Conservation (phyloP, 2,888 invertebrate genomes). For the Tetanocera ferruginea region DNA sequence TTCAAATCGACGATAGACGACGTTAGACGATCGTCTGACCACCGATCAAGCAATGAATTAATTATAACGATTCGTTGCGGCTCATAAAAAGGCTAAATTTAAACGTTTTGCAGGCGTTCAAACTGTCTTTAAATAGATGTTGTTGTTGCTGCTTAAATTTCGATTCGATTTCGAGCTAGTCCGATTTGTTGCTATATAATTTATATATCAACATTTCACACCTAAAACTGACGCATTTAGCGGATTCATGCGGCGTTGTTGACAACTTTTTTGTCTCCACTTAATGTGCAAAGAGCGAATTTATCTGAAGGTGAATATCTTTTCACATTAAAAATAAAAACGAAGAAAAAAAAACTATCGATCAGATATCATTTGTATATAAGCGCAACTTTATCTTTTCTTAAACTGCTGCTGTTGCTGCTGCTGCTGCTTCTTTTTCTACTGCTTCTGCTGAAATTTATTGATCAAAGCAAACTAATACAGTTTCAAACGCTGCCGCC, state of each 20-base stretch:
- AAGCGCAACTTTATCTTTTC: neutral
- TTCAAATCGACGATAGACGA: neutral
- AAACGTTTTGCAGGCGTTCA: neutral
- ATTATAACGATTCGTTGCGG: neutral
- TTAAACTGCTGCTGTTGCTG: neutral
- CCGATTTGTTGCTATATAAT: neutral
- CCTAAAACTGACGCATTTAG: constrained; percentile 30
- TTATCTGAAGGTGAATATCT: neutral
- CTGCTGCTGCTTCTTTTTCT: neutral
- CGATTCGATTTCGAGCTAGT: neutral
- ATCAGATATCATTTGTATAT: neutral
- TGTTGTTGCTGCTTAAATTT: neutral
- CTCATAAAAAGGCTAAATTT: neutral
- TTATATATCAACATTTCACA: constrained; percentile 22
- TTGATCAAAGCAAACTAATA: neutral
- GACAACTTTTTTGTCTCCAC: constrained; percentile 32
- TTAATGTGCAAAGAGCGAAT: neutral
- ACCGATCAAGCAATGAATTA: constrained; percentile 7
- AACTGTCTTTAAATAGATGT: neutral
- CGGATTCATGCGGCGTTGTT: constrained; percentile 27
- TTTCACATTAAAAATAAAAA: neutral
- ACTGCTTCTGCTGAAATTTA: neutral
- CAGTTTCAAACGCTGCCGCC: constrained; percentile 29
- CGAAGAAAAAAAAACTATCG: neutral
- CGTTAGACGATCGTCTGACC: neutral